Percentiles rank a stretch among this genome's conserved stretches.
These are phyloP conservation scores for Drosophila neutralis DNA, from an alignment of 2,888 invertebrate species.

Conservation along the genomic window DNA sequence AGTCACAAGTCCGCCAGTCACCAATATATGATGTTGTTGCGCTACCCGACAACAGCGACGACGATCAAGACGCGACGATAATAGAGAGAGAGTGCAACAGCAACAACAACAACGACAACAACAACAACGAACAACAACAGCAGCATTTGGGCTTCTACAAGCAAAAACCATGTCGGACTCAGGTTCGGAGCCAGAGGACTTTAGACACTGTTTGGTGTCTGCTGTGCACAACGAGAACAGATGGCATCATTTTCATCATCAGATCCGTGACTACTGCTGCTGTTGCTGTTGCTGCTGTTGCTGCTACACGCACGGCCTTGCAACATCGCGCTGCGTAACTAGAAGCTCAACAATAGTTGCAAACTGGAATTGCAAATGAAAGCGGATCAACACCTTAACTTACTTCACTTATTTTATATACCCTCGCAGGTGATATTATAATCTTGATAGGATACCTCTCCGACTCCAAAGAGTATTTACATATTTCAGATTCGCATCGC, in stretches of 20 bases:
- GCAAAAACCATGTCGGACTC: conserved; percentile 50
- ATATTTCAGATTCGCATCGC: not conserved
- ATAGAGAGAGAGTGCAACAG: conserved; percentile 51
- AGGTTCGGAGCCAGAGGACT: conserved; percentile 32
- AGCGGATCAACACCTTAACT: not conserved
- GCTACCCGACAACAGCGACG: conserved; percentile 36
- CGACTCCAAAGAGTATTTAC: not conserved
- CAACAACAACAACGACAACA: conserved; percentile 17
- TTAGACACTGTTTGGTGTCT: conserved; percentile 25
- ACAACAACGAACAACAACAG: conserved; percentile 7
- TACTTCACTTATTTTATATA: not conserved
- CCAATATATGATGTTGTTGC: conserved; percentile 70
- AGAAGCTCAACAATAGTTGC: conserved; percentile 7
- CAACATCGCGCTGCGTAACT: conserved; percentile 22
- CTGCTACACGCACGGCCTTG: conserved; percentile 31
- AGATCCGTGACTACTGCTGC: conserved; percentile 20
- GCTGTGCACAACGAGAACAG: conserved; percentile 40
- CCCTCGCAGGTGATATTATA: not conserved
- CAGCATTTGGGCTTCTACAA: conserved; percentile 36
- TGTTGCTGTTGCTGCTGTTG: conserved; percentile 17
- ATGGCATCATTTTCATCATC: conserved; percentile 62
- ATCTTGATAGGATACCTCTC: not conserved
- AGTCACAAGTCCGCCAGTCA: conserved; percentile 76
- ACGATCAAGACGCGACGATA: conserved; percentile 69
- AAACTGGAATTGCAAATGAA: conserved; percentile 8